A percentile compares a stretch with the other conserved stretches of the same genome.
phyloP scores from a whole-genome alignment of 2,888 invertebrate species.

The Spisula subtruncata region DNA sequence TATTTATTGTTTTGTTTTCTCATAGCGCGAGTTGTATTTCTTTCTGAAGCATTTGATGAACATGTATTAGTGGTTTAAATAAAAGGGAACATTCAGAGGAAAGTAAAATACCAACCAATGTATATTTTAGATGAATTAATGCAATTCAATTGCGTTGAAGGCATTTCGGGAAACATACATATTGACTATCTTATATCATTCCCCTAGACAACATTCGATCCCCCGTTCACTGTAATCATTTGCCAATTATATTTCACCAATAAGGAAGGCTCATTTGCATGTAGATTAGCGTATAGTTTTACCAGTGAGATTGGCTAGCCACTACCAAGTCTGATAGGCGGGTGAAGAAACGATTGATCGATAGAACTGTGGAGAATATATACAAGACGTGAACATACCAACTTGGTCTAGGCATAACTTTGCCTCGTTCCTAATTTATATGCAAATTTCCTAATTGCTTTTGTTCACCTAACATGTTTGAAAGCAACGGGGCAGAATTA shows the following conservation, averaged over 20 bases:
- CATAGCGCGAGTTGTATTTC: no score
- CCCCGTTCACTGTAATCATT: background rate
- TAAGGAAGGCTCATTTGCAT: conserved; percentile 50
- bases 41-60: no score
- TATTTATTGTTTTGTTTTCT: no score
- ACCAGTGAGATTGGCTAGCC: conserved; percentile 44
- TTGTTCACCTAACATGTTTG: conserved; percentile 43
- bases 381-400: conserved; percentile 28
- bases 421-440: conserved; percentile 56
- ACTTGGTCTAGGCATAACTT: conserved; percentile 5
- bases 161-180: background rate
- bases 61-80: no score
- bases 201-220: background rate
- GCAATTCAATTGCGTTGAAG: background rate
- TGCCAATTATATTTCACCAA: conserved; percentile 17
- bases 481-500: conserved; percentile 24
- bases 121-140: no score
- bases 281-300: conserved; percentile 40
- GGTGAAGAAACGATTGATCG: conserved; percentile 28
- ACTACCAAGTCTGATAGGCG: conserved; percentile 44
- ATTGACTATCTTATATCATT: background rate
- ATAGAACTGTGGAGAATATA: conserved; percentile 51
- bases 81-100: no score
- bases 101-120: no score
- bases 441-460: conserved; percentile 68